Evolutionary conservation across 2,797 vertebrate species (phyloP).

Genomic region (Clarias pachynema): DNA sequence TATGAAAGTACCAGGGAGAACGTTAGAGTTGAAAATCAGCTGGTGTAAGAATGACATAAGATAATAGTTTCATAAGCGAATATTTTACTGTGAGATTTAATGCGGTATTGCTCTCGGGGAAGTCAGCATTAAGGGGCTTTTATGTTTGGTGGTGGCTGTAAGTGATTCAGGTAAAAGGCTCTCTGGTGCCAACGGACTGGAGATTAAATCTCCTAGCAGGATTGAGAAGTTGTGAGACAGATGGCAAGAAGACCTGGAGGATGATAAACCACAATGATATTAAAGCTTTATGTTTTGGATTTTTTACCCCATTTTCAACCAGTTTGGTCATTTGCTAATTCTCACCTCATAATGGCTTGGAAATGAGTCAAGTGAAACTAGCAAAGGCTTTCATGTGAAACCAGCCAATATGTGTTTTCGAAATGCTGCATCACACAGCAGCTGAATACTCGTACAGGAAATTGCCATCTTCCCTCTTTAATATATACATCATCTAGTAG

Average conservation of each 20-base stretch:
- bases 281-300: neutral
- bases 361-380: neutral
- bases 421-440: neutral
- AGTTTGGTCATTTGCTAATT: neutral
- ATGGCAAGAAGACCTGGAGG: neutral
- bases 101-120: neutral
- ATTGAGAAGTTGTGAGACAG: neutral
- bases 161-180: neutral
- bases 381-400: neutral
- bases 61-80: neutral
- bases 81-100: neutral
- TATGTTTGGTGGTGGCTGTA: neutral
- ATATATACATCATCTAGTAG: too few species aligned
- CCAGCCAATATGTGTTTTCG: neutral
- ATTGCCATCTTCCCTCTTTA: too few species aligned
- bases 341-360: neutral
- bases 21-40: neutral
- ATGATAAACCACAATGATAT: neutral
- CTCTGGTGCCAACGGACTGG: neutral
- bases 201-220: neutral
- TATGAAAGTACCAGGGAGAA: neutral
- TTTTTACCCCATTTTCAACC: neutral
- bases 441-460: too few species aligned
- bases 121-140: neutral
- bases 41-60: neutral